These are phyloP conservation scores for Helarctos malayanus DNA, from an alignment of 2,797 vertebrate genomes.

Conservation along the genomic window DNA sequence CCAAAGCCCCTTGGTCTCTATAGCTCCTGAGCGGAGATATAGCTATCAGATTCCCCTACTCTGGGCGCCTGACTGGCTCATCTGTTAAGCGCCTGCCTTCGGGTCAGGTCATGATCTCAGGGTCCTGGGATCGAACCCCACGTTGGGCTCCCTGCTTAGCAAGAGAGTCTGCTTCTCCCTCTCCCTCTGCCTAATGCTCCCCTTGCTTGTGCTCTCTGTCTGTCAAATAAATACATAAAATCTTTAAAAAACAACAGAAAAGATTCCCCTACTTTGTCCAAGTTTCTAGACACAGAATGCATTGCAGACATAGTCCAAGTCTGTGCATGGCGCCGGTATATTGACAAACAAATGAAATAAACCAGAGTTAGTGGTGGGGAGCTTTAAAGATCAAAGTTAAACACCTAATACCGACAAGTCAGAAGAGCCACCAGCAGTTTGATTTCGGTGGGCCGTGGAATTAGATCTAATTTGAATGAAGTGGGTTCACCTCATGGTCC, in stretches of 20 bases:
- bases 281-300: neutral
- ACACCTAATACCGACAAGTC: neutral
- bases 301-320: neutral
- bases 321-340: neutral
- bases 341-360: neutral
- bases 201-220: too few relatives aligned
- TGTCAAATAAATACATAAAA: too few relatives aligned
- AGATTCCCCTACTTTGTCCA: neutral
- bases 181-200: too few relatives aligned
- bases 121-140: too few relatives aligned
- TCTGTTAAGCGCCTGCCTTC: too few relatives aligned
- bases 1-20: neutral
- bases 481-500: neutral
- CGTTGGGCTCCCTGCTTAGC: too few relatives aligned
- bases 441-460: neutral
- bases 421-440: neutral
- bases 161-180: too few relatives aligned
- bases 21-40: neutral
- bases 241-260: too few relatives aligned
- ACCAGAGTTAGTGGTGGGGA: neutral
- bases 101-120: too few relatives aligned
- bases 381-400: neutral
- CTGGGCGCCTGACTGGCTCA: too few relatives aligned
- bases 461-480: neutral
- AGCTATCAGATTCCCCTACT: neutral